Evolutionary conservation across 2,888 invertebrate genomes (phyloP).

Genomic region (Acrobasis repandana): DNA sequence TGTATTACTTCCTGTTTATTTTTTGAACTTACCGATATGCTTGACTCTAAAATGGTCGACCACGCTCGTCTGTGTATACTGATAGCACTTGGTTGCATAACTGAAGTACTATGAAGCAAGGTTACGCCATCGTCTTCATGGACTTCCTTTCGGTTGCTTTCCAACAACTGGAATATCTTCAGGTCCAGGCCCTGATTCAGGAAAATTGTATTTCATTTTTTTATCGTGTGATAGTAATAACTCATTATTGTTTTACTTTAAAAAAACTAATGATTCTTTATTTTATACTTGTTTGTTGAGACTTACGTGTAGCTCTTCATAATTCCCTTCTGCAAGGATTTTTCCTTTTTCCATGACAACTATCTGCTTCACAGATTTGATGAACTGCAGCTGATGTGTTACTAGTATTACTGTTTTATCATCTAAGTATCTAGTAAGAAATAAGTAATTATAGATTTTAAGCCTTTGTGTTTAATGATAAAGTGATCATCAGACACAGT

Average conservation of each 20-base stretch:
- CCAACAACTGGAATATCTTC: constrained; percentile 65
- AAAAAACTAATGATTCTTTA: too few relatives aligned
- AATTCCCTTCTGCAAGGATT: constrained; percentile 62
- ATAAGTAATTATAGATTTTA: not conserved
- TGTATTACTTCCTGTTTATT: too few relatives aligned
- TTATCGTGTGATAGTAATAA: not conserved
- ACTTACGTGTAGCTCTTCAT: constrained; percentile 63
- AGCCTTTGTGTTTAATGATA: too few relatives aligned
- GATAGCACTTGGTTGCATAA: constrained; percentile 50
- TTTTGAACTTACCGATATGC: constrained; percentile 48
- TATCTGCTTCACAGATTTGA: constrained; percentile 85
- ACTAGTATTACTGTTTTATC: constrained; percentile 89
- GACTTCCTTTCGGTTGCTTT: constrained; percentile 61
- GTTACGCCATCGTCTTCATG: constrained; percentile 51
- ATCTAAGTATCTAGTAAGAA: constrained; percentile 70
- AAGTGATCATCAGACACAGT: too few relatives aligned
- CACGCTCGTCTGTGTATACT: constrained; percentile 56
- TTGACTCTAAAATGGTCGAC: constrained; percentile 58
- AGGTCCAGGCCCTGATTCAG: constrained; percentile 54
- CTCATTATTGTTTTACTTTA: too few relatives aligned
- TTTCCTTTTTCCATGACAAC: constrained; percentile 70
- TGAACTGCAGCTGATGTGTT: constrained; percentile 93
- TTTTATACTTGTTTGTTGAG: not conserved
- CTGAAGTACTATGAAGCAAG: constrained; percentile 42
- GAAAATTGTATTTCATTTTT: not conserved